phyloP scores from a whole-genome alignment of 35 echinoderm and acorn worm genomes.

The Diadema setosum region DNA sequence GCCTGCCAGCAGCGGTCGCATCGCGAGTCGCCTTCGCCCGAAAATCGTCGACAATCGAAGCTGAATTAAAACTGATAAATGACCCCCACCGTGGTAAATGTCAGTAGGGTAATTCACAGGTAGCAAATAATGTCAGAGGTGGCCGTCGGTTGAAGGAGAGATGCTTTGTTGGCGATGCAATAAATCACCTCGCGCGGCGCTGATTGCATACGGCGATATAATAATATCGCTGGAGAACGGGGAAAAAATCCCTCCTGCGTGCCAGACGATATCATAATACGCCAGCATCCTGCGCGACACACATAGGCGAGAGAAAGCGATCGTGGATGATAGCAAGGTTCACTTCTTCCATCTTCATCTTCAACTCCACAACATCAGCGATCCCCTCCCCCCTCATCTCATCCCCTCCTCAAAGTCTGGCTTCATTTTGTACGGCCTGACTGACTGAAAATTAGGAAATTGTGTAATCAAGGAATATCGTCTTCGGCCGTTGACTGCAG shows the following conservation, averaged over 20 bases:
- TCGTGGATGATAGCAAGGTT: neutral
- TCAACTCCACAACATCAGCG: no score
- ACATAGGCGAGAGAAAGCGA: no score
- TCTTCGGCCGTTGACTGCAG: no score
- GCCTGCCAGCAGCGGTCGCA: no score
- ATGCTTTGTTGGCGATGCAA: neutral
- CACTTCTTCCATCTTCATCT: neutral
- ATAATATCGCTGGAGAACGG: no score
- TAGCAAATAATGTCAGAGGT: conserved; percentile 26
- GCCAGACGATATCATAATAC: no score
- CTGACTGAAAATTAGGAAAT: neutral
- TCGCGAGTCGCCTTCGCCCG: neutral
- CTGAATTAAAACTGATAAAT: conserved; percentile 24
- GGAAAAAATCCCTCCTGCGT: no score
- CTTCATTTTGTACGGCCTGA: no score
- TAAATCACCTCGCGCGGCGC: neutral
- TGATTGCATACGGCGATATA: no score
- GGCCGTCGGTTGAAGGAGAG: neutral
- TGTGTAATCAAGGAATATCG: neutral
- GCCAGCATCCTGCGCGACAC: no score
- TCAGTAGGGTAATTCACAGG: conserved; percentile 21
- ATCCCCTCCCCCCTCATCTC: no score
- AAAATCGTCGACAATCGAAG: neutral
- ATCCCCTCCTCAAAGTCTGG: no score
- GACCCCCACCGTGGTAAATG: conserved; percentile 3